Evolutionary conservation across 2,888 invertebrate species (phyloP).

Genomic region (Tetrapedia diversipes): DNA sequence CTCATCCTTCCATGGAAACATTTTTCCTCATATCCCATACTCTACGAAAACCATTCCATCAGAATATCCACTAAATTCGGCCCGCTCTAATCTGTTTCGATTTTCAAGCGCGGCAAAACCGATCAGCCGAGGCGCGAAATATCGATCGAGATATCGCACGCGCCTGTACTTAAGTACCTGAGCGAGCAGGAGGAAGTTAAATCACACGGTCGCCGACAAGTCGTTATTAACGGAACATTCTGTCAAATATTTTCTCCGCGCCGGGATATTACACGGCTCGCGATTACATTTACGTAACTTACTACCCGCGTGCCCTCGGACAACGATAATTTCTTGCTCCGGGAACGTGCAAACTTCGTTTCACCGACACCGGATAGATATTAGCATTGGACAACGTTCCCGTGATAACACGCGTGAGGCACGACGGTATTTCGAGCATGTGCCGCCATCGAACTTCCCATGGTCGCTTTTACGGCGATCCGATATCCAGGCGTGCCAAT

Average conservation of each 20-base stretch:
- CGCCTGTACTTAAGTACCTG: not conserved
- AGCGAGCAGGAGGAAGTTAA: slow-evolving; percentile 22
- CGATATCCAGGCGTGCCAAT: not conserved
- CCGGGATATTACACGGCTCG: slow-evolving; percentile 15
- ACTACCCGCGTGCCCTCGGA: not conserved
- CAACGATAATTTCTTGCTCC: slow-evolving; percentile 8
- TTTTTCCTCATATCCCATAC: no score
- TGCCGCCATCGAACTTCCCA: slow-evolving; percentile 7
- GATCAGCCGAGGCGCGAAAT: not conserved
- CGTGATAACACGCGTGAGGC: slow-evolving; percentile 1
- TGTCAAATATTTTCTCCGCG: slow-evolving; percentile 30
- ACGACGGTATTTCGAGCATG: slow-evolving; percentile 17
- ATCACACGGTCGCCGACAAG: slow-evolving; percentile 20
- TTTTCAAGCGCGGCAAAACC: not conserved
- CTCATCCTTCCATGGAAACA: no score
- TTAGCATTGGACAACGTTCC: slow-evolving; percentile 6
- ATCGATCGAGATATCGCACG: slow-evolving; percentile 24
- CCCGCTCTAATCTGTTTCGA: not conserved
- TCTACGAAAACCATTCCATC: no score
- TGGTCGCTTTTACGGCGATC: not conserved
- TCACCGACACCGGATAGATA: slow-evolving; percentile 11
- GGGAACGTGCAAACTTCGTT: slow-evolving; percentile 9
- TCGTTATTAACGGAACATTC: slow-evolving; percentile 18
- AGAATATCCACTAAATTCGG: not conserved
- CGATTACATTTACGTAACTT: slow-evolving; percentile 32